A percentile compares a stretch with the other conserved stretches of the same genome.
Conservation (phyloP, 1,140 invertebrate species). For the Bombyx mandarina region DNA sequence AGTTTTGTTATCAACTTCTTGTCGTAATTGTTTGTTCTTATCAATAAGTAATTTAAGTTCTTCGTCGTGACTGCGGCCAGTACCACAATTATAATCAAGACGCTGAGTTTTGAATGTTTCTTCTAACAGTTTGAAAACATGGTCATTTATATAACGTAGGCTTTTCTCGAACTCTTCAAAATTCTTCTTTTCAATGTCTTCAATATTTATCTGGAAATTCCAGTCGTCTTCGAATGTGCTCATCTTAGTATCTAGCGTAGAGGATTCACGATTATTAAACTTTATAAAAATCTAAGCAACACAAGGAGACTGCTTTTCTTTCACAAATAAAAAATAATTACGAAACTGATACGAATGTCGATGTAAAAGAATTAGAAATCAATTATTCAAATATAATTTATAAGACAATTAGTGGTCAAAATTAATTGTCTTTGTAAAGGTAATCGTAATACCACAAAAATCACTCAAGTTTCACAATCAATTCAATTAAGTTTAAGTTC, state of each 20-base stretch:
- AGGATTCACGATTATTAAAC: too few relatives aligned
- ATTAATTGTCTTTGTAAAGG: too few relatives aligned
- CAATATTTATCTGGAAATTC: not conserved
- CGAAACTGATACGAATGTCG: too few relatives aligned
- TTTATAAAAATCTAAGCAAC: too few relatives aligned
- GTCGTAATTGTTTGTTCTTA: slow-evolving; percentile 36
- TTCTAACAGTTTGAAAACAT: slow-evolving; percentile 28
- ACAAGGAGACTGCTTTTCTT: too few relatives aligned
- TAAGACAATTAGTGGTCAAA: too few relatives aligned
- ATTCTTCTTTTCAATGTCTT: slow-evolving; percentile 18
- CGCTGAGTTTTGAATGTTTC: slow-evolving; percentile 24
- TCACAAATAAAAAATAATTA: too few relatives aligned
- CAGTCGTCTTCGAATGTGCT: not conserved
- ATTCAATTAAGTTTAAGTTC: too few relatives aligned
- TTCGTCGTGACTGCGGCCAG: slow-evolving; percentile 30
- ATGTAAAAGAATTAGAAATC: too few relatives aligned
- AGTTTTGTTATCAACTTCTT: slow-evolving; percentile 38
- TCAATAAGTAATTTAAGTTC: slow-evolving; percentile 37
- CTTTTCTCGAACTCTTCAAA: slow-evolving; percentile 26
- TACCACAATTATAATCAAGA: slow-evolving; percentile 17
- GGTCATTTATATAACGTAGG: slow-evolving; percentile 21
- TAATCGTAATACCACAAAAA: too few relatives aligned
- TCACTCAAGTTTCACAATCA: too few relatives aligned
- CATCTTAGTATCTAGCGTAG: not conserved
- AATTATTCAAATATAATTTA: too few relatives aligned